A percentile compares a stretch with the other conserved stretches of the same genome.
These are phyloP conservation scores for Zelleria hepariella DNA, from an alignment of 2,888 invertebrate species.

Conservation along the genomic window DNA sequence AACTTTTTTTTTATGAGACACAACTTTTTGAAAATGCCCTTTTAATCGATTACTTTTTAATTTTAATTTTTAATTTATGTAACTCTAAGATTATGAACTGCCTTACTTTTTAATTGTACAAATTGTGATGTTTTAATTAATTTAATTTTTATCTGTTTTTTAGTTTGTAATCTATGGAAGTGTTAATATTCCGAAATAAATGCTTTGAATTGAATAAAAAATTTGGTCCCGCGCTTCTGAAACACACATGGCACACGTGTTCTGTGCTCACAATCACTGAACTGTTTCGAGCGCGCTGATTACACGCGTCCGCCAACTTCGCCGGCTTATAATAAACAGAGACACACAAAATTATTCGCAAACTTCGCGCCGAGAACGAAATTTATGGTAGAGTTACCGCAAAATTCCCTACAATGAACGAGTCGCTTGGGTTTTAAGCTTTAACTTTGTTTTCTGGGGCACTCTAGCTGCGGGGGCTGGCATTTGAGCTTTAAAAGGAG, in stretches of 20 bases:
- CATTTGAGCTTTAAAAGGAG: too few species aligned
- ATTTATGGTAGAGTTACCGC: constrained; percentile 67
- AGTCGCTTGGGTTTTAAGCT: constrained; percentile 58
- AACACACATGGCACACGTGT: neutral
- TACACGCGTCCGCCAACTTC: constrained; percentile 57
- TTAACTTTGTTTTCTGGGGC: constrained; percentile 31
- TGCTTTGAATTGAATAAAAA: too few species aligned
- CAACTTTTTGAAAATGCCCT: too few species aligned
- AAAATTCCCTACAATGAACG: constrained; percentile 64
- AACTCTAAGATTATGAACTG: too few species aligned
- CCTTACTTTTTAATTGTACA: too few species aligned
- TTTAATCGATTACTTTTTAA: too few species aligned
- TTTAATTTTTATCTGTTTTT: too few species aligned
- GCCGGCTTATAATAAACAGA: constrained; percentile 65
- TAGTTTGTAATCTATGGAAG: too few species aligned
- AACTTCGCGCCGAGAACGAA: constrained; percentile 59
- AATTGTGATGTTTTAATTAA: too few species aligned
- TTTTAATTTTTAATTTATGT: too few species aligned
- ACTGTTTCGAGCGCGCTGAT: constrained; percentile 28
- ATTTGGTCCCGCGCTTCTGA: neutral
- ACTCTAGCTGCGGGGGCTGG: neutral
- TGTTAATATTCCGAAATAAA: too few species aligned
- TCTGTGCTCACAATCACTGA: neutral
- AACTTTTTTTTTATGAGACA: too few species aligned
- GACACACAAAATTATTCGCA: constrained; percentile 67